Conservation (phyloP, 2,113 vertebrate genomes). For the Ornithorhynchus anatinus region DNA sequence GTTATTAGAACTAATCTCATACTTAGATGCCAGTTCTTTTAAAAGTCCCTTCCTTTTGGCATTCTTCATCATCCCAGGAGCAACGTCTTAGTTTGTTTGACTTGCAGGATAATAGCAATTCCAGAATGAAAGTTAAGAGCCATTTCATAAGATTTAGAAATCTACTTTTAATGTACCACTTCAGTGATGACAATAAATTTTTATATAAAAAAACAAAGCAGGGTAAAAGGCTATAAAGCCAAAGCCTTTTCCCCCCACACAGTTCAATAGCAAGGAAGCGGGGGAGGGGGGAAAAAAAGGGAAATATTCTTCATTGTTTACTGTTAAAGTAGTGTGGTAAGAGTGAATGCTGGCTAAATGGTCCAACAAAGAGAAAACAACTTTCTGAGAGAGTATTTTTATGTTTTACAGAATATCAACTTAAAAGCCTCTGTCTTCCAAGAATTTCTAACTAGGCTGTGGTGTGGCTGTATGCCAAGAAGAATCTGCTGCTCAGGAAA, state of each 20-base stretch:
- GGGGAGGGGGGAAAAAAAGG: too few species aligned
- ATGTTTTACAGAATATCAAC: neutral
- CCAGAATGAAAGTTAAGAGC: neutral
- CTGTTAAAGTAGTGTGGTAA: neutral
- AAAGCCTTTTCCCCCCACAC: neutral
- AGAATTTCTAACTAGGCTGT: neutral
- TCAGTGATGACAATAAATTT: neutral
- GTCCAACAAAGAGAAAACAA: neutral
- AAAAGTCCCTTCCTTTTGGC: neutral
- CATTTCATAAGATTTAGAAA: neutral
- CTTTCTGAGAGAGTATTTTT: neutral
- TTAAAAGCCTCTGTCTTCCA: slow-evolving; percentile 2
- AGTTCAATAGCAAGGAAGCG: neutral
- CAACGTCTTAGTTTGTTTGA: neutral
- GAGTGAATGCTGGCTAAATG: neutral
- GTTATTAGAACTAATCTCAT: rapidly evolving
- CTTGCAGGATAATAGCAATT: neutral
- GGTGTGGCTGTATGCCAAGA: neutral
- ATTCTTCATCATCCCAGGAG: neutral
- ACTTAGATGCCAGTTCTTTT: neutral
- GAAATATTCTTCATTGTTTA: neutral
- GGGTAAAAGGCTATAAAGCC: neutral
- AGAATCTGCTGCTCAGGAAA: slow-evolving; percentile 1
- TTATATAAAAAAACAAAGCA: neutral
- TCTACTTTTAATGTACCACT: neutral